Conservation (phyloP, 1,140 invertebrate genomes). For the Aricia agestis region DNA sequence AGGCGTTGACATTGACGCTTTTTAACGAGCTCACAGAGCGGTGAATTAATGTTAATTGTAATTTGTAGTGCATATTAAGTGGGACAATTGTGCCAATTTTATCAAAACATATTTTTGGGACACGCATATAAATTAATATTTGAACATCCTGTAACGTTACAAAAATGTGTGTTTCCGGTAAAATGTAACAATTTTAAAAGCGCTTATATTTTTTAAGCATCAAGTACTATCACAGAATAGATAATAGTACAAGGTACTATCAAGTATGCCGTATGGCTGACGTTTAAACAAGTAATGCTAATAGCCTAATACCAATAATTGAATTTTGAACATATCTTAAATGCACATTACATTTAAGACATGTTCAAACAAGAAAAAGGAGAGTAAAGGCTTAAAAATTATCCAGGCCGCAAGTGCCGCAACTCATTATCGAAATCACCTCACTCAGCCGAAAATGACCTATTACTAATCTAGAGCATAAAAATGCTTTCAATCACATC, state of each 20-base stretch:
- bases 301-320: too few relatives aligned
- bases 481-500: constrained; percentile 23
- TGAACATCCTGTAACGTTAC: not conserved
- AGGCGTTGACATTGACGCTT: constrained; percentile 16
- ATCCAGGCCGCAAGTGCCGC: too few relatives aligned
- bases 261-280: too few relatives aligned
- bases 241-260: too few relatives aligned
- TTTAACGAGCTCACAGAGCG: constrained; percentile 6
- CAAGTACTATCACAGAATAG: too few relatives aligned
- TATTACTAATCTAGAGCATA: not conserved
- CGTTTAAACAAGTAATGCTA: too few relatives aligned
- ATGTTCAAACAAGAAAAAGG: too few relatives aligned
- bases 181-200: not conserved
- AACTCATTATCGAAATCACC: too few relatives aligned
- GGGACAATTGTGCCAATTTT: constrained; percentile 13
- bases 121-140: not conserved
- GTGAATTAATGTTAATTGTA: constrained; percentile 19
- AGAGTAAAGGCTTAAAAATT: too few relatives aligned
- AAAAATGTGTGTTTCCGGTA: not conserved
- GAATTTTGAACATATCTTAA: too few relatives aligned
- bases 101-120: not conserved
- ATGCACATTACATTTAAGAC: too few relatives aligned
- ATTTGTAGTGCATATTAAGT: constrained; percentile 15
- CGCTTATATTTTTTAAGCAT: too few relatives aligned
- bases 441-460: not conserved